Conservation (phyloP, 2,113 vertebrate genomes). For the Odocoileus hemionus region DNA sequence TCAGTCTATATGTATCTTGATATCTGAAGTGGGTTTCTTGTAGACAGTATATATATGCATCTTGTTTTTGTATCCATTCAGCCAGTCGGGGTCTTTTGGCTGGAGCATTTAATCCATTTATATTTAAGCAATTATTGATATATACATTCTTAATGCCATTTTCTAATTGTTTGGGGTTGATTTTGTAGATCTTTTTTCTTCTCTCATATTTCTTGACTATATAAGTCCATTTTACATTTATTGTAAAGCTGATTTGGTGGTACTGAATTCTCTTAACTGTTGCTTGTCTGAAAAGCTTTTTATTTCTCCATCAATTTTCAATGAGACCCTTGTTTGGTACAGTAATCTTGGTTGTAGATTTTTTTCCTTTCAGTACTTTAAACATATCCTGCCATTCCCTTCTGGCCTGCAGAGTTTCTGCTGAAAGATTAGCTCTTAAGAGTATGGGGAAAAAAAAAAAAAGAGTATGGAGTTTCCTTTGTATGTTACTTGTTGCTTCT, state of each 20-base stretch:
- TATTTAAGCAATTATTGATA: not conserved
- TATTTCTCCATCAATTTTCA: not conserved
- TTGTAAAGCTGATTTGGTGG: not conserved
- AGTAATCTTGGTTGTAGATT: not conserved
- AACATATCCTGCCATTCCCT: not conserved
- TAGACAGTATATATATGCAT: not conserved
- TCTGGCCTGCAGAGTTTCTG: not conserved
- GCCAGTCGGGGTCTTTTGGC: not conserved
- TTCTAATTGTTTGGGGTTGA: not conserved
- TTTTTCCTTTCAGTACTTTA: not conserved
- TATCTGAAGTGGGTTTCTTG: not conserved
- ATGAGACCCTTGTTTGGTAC: not conserved
- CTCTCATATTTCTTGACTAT: not conserved
- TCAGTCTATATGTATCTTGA: not conserved
- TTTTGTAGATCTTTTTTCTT: not conserved
- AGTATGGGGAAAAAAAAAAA: not conserved
- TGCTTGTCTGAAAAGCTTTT: not conserved
- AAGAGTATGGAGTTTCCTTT: not conserved
- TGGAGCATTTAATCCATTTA: not conserved
- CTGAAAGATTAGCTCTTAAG: not conserved
- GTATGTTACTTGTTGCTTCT: not conserved
- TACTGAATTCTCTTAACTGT: not conserved
- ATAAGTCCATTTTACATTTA: not conserved
- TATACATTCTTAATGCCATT: not conserved
- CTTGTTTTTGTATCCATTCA: not conserved